Conservation (phyloP, 1,140 invertebrate species). For the Dinothrombium tinctorium region DNA sequence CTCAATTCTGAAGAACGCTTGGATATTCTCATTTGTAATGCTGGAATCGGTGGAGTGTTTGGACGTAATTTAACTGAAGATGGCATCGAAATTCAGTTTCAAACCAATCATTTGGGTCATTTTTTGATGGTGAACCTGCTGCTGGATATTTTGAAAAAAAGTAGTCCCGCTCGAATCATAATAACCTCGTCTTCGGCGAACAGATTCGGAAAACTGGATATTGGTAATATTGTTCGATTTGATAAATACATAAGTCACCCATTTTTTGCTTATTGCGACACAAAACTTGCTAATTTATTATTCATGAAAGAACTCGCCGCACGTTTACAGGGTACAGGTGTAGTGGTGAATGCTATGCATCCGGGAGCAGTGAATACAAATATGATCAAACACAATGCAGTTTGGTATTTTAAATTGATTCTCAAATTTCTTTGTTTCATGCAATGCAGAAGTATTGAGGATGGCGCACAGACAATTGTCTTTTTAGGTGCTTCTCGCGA, state of each 20-base stretch:
- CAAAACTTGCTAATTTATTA: slow-evolving; percentile 26
- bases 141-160: slow-evolving; percentile 13
- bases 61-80: slow-evolving; percentile 29
- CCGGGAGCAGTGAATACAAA: slow-evolving; percentile 66
- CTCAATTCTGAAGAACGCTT: background rate
- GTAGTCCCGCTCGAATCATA: slow-evolving; percentile 9
- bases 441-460: slow-evolving; percentile 9
- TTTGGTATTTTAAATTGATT: slow-evolving; percentile 7
- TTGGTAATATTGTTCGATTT: slow-evolving; percentile 43
- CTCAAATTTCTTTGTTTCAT: slow-evolving; percentile 7
- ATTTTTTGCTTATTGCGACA: slow-evolving; percentile 19
- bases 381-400: slow-evolving; percentile 8
- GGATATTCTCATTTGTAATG: slow-evolving; percentile 9
- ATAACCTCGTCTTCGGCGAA: slow-evolving; percentile 9
- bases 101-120: slow-evolving; percentile 66
- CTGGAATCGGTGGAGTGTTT: slow-evolving; percentile 1
- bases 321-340: slow-evolving; percentile 24
- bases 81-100: slow-evolving; percentile 60
- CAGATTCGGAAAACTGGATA: slow-evolving; percentile 33
- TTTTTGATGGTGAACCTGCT: slow-evolving; percentile 48
- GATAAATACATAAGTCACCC: slow-evolving; percentile 6
- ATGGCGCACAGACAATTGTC: slow-evolving; percentile 15
- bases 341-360: slow-evolving; percentile 59
- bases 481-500: slow-evolving; percentile 30
- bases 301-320: slow-evolving; percentile 23